Conservation (phyloP, 2,113 vertebrate species). For the Etheostoma cragini region DNA sequence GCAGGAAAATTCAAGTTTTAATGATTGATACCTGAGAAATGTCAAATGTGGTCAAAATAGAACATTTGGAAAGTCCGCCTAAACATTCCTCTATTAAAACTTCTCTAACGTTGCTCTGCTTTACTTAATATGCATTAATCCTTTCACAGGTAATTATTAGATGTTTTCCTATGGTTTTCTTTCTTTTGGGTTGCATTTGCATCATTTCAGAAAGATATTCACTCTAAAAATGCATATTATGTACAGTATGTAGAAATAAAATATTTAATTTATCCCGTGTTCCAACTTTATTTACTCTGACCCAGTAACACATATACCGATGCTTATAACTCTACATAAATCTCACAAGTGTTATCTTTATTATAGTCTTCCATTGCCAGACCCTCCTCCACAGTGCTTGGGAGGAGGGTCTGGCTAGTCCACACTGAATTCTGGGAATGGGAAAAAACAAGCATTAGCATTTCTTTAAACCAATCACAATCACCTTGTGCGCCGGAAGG, state of each 20-base stretch:
- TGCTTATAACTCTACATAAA: neutral
- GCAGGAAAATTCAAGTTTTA: neutral
- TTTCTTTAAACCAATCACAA: no score
- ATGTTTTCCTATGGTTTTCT: neutral
- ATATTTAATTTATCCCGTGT: neutral
- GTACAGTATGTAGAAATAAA: no score
- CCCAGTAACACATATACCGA: neutral
- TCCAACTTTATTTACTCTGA: neutral
- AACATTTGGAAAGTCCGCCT: neutral
- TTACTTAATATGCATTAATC: neutral
- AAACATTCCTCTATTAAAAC: neutral
- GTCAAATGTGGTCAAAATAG: neutral
- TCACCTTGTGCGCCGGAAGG: no score
- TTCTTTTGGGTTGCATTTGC: neutral
- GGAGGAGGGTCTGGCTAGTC: no score
- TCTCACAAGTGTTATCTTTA: neutral
- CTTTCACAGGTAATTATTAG: neutral
- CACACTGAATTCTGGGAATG: no score
- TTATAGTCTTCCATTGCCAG: no score
- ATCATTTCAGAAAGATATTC: neutral
- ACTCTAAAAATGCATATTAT: no score
- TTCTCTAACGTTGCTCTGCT: neutral
- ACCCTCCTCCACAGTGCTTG: no score
- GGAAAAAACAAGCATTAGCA: no score
- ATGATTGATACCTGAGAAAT: neutral